Evolutionary conservation across 2,888 invertebrate genomes (phyloP).

Genomic region (Adela reaumurella): DNA sequence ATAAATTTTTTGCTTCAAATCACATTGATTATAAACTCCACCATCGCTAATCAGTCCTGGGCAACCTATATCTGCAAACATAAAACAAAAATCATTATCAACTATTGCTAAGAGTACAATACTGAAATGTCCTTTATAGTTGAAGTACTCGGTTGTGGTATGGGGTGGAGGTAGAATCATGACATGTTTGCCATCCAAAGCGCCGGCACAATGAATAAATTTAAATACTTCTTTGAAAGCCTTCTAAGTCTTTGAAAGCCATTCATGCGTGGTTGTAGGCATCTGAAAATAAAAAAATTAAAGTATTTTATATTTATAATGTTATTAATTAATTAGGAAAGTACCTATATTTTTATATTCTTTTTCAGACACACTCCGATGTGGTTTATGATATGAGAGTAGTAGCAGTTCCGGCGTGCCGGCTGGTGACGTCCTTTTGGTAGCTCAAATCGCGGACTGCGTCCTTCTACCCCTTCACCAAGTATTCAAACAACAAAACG

Average conservation of each 20-base stretch:
- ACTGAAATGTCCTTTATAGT: too few species aligned
- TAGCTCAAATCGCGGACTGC: not conserved
- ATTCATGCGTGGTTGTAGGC: not conserved
- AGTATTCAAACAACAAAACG: not conserved
- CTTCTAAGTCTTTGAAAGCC: not conserved
- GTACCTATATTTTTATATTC: not conserved
- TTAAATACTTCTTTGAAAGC: not conserved
- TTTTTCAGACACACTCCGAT: slow-evolving; percentile 1
- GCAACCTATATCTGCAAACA: too few species aligned
- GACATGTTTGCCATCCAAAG: too few species aligned
- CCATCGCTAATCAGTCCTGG: too few species aligned
- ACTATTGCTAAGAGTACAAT: too few species aligned
- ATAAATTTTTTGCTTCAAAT: not conserved
- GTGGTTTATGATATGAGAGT: not conserved
- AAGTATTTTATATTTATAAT: too few species aligned
- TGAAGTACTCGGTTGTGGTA: too few species aligned
- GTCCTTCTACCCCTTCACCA: not conserved
- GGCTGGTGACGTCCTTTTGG: not conserved
- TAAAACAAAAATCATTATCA: too few species aligned
- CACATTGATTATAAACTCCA: not conserved
- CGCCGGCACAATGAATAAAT: not conserved
- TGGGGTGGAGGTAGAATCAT: too few species aligned
- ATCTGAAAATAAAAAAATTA: slow-evolving; percentile 1
- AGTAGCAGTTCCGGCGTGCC: slow-evolving; percentile 1
- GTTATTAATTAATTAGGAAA: too few species aligned